phyloP scores from a whole-genome alignment of 2,888 invertebrate species.

The Therioaphis trifolii region DNA sequence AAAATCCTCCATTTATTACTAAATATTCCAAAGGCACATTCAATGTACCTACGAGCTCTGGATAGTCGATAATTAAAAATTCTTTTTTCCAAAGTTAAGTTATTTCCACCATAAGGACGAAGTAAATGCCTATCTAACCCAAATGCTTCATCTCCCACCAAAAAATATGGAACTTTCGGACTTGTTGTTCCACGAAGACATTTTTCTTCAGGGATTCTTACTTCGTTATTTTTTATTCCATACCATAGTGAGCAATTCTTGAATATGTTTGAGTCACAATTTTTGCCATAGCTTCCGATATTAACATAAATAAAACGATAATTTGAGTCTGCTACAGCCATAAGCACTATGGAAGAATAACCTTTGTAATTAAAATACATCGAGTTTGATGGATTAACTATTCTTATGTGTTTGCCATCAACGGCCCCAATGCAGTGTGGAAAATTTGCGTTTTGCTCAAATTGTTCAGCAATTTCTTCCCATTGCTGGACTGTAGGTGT shows the following conservation, averaged over 20 bases:
- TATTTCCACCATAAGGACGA: conserved; percentile 65
- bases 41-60: too few relatives aligned
- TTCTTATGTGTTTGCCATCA: conserved; percentile 63
- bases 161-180: conserved; percentile 65
- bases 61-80: too few relatives aligned
- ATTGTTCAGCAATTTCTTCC: conserved; percentile 60
- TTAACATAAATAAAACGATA: conserved; percentile 66
- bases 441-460: conserved; percentile 63
- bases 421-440: conserved; percentile 64
- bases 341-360: conserved; percentile 62
- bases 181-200: conserved; percentile 65
- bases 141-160: conserved; percentile 67
- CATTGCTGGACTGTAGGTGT: conserved; percentile 51
- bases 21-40: conserved; percentile 66
- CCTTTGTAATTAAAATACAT: conserved; percentile 64
- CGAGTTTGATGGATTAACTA: conserved; percentile 59
- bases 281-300: conserved; percentile 67
- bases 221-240: conserved; percentile 63
- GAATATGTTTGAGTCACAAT: conserved; percentile 67
- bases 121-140: conserved; percentile 65
- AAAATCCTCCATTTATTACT: conserved; percentile 68
- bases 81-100: conserved; percentile 64
- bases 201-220: conserved; percentile 65
- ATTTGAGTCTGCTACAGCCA: too few relatives aligned
- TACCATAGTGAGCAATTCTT: conserved; percentile 63